Percentiles rank a stretch among this genome's conserved stretches.
Conservation (phyloP, 2,113 vertebrate genomes). For the Genyomyrus donnyi region DNA sequence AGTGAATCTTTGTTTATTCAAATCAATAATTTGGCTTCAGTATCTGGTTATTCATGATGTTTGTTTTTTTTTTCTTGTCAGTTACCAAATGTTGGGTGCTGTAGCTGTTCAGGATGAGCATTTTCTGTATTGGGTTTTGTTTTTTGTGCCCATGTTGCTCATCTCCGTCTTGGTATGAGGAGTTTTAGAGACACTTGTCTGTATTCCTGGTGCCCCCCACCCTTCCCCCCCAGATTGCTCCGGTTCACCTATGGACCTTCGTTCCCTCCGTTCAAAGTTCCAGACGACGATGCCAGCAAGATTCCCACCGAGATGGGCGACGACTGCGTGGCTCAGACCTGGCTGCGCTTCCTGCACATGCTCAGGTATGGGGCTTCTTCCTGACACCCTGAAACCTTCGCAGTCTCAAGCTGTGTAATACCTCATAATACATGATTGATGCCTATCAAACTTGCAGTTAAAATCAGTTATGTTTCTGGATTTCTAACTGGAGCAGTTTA, state of each 20-base stretch:
- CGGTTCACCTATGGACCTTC: constrained; percentile 86
- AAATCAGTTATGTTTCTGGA: background rate
- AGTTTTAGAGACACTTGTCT: background rate
- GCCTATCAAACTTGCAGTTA: background rate
- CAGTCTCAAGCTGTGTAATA: background rate
- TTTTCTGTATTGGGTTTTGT: background rate
- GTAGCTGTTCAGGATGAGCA: background rate
- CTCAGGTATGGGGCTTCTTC: constrained; percentile 65
- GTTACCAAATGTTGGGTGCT: background rate
- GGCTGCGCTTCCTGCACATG: constrained; percentile 97
- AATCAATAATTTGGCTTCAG: background rate
- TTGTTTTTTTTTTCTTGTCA: background rate
- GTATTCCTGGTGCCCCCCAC: constrained; percentile 23
- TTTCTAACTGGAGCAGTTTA: background rate
- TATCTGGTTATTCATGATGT: background rate
- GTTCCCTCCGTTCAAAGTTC: constrained; percentile 89
- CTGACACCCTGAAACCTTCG: background rate
- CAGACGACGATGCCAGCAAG: constrained; percentile 83
- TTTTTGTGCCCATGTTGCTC: background rate
- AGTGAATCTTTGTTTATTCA: background rate
- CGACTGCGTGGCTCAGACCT: constrained; percentile 88
- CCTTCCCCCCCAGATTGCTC: constrained; percentile 64
- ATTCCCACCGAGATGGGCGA: constrained; percentile 92
- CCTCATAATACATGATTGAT: background rate
- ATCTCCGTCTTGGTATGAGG: background rate